These are phyloP conservation scores for Petroica traversi DNA, from an alignment of 2,113 vertebrate species.

Conservation along the genomic window DNA sequence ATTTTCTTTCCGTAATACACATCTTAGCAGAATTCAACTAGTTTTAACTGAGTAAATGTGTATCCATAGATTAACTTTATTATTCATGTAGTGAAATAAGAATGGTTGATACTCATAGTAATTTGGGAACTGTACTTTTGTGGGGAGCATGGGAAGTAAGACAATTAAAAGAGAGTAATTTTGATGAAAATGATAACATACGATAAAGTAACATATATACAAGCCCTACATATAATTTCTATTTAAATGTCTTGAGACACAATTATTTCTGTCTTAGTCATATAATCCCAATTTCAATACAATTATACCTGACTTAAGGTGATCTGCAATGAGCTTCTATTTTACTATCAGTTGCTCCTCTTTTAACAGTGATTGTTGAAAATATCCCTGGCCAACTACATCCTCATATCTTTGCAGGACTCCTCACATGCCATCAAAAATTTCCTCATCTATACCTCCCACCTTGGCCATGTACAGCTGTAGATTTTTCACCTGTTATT, in stretches of 20 bases:
- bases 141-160: not conserved
- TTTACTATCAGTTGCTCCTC: not conserved
- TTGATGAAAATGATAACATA: not conserved
- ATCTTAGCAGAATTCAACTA: not conserved
- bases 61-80: not conserved
- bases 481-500: not conserved
- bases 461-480: not conserved
- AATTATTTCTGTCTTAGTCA: not conserved
- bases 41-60: slow-evolving; percentile 1
- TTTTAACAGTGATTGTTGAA: not conserved
- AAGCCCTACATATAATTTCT: not conserved
- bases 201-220: not conserved
- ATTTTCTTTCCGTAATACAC: not conserved
- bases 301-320: not conserved
- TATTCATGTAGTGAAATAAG: not conserved
- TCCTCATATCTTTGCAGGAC: not conserved
- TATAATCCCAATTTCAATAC: not conserved
- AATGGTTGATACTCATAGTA: not conserved
- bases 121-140: not conserved
- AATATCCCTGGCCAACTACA: not conserved
- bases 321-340: not conserved
- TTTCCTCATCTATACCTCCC: not conserved
- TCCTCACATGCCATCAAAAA: not conserved
- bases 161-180: not conserved
- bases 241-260: not conserved